Base-by-base conservation (phyloP, 64 coral and sea anemone genomes). In the Trachythela sp. region DNA sequence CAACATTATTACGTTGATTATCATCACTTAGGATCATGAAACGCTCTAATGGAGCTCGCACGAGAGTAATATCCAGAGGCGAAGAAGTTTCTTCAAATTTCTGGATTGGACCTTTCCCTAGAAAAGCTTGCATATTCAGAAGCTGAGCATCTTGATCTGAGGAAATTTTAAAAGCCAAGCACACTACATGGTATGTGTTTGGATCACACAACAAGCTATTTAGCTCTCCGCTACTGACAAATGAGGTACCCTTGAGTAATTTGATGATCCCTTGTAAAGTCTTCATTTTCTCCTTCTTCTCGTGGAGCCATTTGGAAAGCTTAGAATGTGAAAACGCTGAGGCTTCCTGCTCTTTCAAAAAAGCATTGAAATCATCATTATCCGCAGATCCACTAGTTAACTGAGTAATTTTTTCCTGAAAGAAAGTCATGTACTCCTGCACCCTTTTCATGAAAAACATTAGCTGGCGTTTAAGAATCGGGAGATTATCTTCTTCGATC, bases 141-240 rank as follows among this genome's bases (percentile, higher is more conserved):
- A 86, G 20, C 0, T 86, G 80, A 13, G 56, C 5, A 24, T 91
- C 90, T 13, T 86, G 26, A n/a, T 91, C 90, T 48, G 42, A 4
- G 11, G 37, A 54, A 49, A 86, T 71, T n/a, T 84, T 85, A 35
- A 91, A 77, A 70, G 90, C 86, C 29, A 39, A 75, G 39, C 90
- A 91, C 34, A 91, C 83, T 70, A 91, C 37, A 48, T 91, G 38
- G 38, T 86, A 4, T 5, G 48, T 91, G 41, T 27, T 72, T 13
- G 40, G 60, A 29, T 86, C 59, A 48, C 40, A 86, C 22, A 31
- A 36, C 72, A 85, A 39, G 30, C 50, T 91, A 39, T 86, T 15
- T 48, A 86, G 83, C 39, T 91, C 90, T 86, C 86, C 90, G 24
- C 1, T 80, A 36, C 59, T 48, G 48, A 85, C 80, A 64, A 91